phyloP scores from a whole-genome alignment of 2,797 vertebrate species.

The Enteromius viviparus region DNA sequence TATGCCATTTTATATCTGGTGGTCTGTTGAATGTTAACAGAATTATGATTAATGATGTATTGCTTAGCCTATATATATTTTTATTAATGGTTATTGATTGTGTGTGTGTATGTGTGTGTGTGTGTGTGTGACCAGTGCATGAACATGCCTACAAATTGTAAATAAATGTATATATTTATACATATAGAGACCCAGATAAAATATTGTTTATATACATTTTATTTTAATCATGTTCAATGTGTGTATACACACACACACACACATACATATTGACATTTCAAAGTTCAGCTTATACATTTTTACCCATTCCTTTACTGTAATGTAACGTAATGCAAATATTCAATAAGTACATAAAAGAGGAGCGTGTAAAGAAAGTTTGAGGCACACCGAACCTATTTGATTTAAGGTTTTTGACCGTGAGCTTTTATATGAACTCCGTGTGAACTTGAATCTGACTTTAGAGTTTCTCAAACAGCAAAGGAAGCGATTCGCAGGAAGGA shows the following conservation, averaged over 20 bases:
- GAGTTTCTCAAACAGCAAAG: neutral
- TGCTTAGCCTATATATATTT: neutral
- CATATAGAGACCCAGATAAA: too few relatives aligned
- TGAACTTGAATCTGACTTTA: slow-evolving; percentile 19
- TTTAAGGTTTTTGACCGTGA: neutral
- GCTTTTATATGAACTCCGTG: neutral
- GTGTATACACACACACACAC: neutral
- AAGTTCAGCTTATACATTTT: neutral
- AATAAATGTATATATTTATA: neutral
- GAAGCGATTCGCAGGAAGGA: slow-evolving; percentile 2
- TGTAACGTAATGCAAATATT: neutral
- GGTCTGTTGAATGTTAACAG: neutral
- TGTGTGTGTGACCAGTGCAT: neutral
- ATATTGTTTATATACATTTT: too few relatives aligned
- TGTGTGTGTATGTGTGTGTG: too few relatives aligned
- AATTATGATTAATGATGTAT: neutral
- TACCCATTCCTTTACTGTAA: neutral
- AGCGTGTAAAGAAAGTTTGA: neutral
- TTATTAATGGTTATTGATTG: neutral
- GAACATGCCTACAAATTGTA: neutral
- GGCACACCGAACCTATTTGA: neutral
- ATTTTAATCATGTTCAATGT: too few relatives aligned
- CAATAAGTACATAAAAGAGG: neutral
- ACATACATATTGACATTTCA: neutral
- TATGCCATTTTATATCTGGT: neutral